Evolutionary conservation across 2,888 invertebrate species (phyloP), one percentile per base, ranked within the genome.

Genomic region (Enoplolaimus lenunculus): DNA sequence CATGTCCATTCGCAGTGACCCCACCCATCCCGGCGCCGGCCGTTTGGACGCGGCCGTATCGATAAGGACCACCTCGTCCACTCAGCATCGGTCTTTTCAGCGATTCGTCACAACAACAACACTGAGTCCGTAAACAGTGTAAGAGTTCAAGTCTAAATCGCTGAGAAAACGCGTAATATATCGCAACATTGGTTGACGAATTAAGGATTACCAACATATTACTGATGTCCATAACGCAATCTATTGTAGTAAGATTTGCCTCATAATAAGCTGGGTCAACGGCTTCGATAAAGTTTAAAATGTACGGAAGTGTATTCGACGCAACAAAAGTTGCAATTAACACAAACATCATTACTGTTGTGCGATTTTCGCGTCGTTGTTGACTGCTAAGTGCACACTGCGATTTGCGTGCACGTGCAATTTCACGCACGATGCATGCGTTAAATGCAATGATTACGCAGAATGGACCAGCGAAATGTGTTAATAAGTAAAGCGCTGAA

Each of bases 281-380:
- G n/a, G 64, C 64, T 62, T 62, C 64, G 16, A 62, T 7, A 30
- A n/a, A 30, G n/a, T 62, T 62, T 26, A 62, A 33, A 62, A 62
- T 26, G n/a, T 62, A 62, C 16, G 64, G 64, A 30, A 62, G 26
- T 30, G 30, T 62, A 33, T 62, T 62, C 7, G 64, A 30, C 7
- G 26, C 13, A 16, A 62, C 7, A 62, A 62, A 62, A n/a, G 31
- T 62, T 13, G 59, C n/a, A 21, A 70, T 69, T 21, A 70, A n/a
- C 26, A 33, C 68, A 2, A 70, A 26, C 70, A 70, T 70, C 70
- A 70, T 70, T 2, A 21, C 28, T 21, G 70, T 34, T 3, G 68
- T 69, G n/a, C 45, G 26, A 33, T 70, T 34, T 33, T 70, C 70
- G 26, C 67, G 28, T 2, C 21, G 7, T 26, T 70, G 31, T 29